A percentile compares a stretch with the other conserved stretches of the same genome.
Evolutionary conservation across 2,113 vertebrate genomes (phyloP).

Genomic region (Platysteira castanea): DNA sequence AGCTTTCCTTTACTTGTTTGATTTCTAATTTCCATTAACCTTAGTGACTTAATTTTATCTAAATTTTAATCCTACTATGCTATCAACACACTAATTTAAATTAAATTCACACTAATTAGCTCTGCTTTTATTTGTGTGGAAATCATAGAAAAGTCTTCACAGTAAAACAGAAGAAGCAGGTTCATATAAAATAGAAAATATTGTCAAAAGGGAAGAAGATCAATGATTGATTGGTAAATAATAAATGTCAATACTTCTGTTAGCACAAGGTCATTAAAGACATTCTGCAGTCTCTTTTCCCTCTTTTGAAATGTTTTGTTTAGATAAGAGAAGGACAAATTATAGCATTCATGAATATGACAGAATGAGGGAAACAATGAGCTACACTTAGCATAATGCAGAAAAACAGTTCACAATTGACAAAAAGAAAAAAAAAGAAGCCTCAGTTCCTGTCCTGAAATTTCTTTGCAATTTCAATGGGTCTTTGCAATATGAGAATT

Average conservation of each 20-base stretch:
- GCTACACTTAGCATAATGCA: accelerated
- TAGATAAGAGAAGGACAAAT: neutral
- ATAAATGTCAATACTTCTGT: neutral
- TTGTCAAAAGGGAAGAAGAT: neutral
- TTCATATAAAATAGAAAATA: neutral
- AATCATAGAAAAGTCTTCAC: neutral
- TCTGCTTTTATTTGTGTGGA: neutral
- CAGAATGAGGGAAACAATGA: neutral
- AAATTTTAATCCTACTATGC: neutral
- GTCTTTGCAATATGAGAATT: neutral
- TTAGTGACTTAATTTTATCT: neutral
- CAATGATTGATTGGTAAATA: neutral
- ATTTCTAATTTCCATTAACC: neutral
- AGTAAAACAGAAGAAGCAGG: neutral
- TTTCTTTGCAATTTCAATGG: neutral
- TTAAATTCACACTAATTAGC: neutral
- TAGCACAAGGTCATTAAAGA: neutral
- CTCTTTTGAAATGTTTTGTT: neutral
- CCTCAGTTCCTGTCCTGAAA: neutral
- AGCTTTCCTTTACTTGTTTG: neutral
- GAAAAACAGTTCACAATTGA: neutral
- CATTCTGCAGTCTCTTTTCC: neutral
- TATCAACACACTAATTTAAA: neutral
- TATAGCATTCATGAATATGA: neutral
- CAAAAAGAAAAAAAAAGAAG: neutral